These are phyloP conservation scores for Cerceris rybyensis DNA, from an alignment of 2,888 invertebrate species.

Conservation along the genomic window DNA sequence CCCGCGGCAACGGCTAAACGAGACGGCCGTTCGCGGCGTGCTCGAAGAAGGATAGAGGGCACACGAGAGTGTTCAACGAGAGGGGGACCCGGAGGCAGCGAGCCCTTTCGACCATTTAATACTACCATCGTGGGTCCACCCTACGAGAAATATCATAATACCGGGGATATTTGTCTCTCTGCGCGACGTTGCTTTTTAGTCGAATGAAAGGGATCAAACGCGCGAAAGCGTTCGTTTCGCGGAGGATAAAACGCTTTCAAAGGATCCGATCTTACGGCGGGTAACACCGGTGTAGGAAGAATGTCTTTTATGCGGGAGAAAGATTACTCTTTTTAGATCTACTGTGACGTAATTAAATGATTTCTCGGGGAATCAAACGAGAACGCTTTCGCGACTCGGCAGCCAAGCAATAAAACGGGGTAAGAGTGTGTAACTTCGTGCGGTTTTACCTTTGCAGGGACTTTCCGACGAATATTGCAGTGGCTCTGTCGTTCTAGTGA, in stretches of 20 bases:
- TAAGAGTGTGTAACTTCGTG: too few relatives aligned
- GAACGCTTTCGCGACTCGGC: not conserved
- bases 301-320: not conserved
- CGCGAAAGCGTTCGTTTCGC: not conserved
- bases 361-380: not conserved
- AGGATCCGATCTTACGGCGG: not conserved
- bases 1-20: slow-evolving; percentile 70
- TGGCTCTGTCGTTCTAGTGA: too few relatives aligned
- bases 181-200: slow-evolving; percentile 14
- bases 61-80: slow-evolving; percentile 48
- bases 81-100: slow-evolving; percentile 50
- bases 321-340: not conserved
- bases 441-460: too few relatives aligned
- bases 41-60: slow-evolving; percentile 22
- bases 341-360: slow-evolving; percentile 21
- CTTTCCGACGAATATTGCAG: too few relatives aligned
- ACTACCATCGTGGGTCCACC: slow-evolving; percentile 34
- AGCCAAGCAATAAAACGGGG: too few relatives aligned
- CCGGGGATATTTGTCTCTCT: slow-evolving; percentile 58
- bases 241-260: slow-evolving; percentile 10
- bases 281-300: not conserved
- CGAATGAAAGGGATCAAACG: slow-evolving; percentile 43
- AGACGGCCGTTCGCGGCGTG: slow-evolving; percentile 48
- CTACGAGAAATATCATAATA: slow-evolving; percentile 64
- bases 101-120: slow-evolving; percentile 38